Conservation (phyloP, 2,113 vertebrate genomes). For the Leiothrix lutea region DNA sequence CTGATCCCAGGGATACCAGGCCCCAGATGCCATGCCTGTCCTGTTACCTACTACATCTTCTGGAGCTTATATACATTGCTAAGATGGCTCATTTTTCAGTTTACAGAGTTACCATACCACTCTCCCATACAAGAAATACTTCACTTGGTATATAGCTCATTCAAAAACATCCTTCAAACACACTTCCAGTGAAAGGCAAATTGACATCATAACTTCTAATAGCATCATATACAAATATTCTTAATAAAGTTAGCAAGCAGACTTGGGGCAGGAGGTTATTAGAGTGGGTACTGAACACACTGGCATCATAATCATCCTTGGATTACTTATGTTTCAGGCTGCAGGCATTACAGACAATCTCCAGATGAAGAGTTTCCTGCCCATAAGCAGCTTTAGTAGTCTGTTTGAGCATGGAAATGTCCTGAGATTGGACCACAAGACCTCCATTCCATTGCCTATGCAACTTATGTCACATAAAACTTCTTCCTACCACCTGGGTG, state of each 20-base stretch:
- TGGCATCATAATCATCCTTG: not conserved
- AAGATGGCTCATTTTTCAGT: not conserved
- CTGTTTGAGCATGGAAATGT: not conserved
- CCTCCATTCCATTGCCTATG: not conserved
- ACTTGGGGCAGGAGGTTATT: not conserved
- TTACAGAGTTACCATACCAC: not conserved
- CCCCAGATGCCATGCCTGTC: not conserved
- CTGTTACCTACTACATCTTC: not conserved
- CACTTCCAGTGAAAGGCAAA: not conserved
- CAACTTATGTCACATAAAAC: rapidly evolving
- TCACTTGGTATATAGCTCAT: not conserved
- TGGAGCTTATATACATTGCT: not conserved
- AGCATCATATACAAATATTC: not conserved
- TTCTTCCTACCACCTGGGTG: not conserved
- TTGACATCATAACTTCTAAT: not conserved
- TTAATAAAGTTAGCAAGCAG: not conserved
- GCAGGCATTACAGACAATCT: not conserved
- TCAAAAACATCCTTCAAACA: not conserved
- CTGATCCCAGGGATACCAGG: not conserved
- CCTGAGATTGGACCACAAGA: not conserved
- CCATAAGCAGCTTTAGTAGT: not conserved
- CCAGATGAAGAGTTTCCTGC: not conserved
- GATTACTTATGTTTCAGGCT: not conserved
- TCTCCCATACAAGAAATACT: not conserved
- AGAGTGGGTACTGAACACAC: not conserved